Percentiles rank a stretch among this genome's conserved stretches.
Conservation (phyloP, 1,140 invertebrate genomes). For the Trachelipus rathkii region DNA sequence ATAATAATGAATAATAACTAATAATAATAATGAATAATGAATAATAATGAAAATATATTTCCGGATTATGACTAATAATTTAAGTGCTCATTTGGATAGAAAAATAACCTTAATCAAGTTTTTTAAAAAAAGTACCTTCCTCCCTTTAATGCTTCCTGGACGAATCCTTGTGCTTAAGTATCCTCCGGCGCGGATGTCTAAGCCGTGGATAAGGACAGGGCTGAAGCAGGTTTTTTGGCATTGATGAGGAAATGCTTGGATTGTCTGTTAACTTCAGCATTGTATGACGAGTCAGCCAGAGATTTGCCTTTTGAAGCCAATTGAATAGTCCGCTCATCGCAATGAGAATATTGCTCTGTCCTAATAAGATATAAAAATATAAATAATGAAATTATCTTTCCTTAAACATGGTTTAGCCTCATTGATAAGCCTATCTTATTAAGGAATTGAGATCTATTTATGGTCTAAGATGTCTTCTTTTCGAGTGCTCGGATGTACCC, state of each 20-base stretch:
- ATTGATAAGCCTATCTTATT: too few species aligned
- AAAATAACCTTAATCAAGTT: too few species aligned
- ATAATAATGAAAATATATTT: too few species aligned
- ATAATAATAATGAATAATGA: too few species aligned
- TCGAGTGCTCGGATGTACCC: too few species aligned
- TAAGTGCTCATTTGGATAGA: too few species aligned
- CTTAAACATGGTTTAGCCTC: too few species aligned
- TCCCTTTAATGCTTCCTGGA: conserved; percentile 69
- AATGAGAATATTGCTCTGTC: conserved; percentile 96
- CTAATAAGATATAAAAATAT: conserved; percentile 56
- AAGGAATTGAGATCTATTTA: too few species aligned
- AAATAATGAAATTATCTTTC: too few species aligned
- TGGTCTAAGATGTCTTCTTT: too few species aligned
- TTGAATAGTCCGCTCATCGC: conserved; percentile 96
- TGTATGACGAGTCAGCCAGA: conserved; percentile 87
- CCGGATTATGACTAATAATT: too few species aligned
- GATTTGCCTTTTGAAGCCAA: conserved; percentile 91
- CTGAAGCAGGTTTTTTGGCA: conserved; percentile 80
- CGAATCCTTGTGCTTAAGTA: conserved; percentile 82
- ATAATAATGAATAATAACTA: too few species aligned
- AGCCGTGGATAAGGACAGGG: conserved; percentile 66
- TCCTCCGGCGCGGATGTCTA: conserved; percentile 82
- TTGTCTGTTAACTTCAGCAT: conserved; percentile 83
- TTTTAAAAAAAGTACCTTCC: conserved; percentile 55
- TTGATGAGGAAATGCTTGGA: conserved; percentile 78